Evolutionary conservation across 2,888 invertebrate species (phyloP), one percentile per base, ranked within the genome.

Genomic region (Autographa gamma): DNA sequence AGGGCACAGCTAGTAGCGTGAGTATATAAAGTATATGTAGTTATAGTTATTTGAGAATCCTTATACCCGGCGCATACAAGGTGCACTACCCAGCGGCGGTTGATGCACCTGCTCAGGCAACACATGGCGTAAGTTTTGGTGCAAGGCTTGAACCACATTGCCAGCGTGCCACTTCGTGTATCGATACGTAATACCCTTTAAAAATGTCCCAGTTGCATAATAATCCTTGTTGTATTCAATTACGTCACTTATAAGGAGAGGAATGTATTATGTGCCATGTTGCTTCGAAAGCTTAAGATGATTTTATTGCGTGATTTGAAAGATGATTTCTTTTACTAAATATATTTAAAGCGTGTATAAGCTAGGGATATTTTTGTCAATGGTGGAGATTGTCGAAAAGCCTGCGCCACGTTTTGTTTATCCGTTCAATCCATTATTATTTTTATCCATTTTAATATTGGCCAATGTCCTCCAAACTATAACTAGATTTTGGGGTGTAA

Each of bases 111-210:
- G 95, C 90, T 83, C 88, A 88, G 90, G 90, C 87, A 89, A 89
- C 93, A 93, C 88, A 93, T 95, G 94, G 90, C 92, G 93, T 92
- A 92, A 90, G 87, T 90, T 92, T 91, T 77, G 89, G 87, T 86
- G 88, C 89, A 89, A 86, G 87, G 91, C 89, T 91, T 92, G 87
- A 82, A 89, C 90, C 84, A 89, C 91, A 91, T 91, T 89, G 84
- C 85, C 76, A 71, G 83, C 88, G 73, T 78, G 69, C 77, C 78
- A 71, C 77, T 76, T 71, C 70, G 71, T 77, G 69, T 80, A 82
- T 69, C 67, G 66, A 77, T 75, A 70, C 66, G 58, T 67, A 75
- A 74, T 84, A 86, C 81, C 85, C 84, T 81, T 84, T 76, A 82
- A 79, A 86, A 86, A 81, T 82, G 80, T 73, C 70, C 74, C 71